Conservation (phyloP, 2,797 vertebrate species). For the Hoplostethus mediterraneus region DNA sequence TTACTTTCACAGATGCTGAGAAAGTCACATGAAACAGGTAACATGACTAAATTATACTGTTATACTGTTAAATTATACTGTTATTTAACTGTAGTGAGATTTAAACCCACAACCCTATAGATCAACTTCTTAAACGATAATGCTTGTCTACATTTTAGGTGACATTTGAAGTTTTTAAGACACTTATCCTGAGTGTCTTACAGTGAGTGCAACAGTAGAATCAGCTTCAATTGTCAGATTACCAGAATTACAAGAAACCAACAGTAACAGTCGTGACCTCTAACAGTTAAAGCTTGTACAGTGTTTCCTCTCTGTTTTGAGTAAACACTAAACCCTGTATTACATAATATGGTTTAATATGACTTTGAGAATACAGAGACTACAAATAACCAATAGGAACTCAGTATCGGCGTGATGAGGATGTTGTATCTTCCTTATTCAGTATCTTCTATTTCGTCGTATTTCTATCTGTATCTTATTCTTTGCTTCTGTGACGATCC, state of each 20-base stretch:
- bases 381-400: not conserved
- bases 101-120: too few relatives aligned
- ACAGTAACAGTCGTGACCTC: not conserved
- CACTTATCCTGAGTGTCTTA: too few relatives aligned
- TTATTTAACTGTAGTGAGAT: not conserved
- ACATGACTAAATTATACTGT: not conserved
- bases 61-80: not conserved
- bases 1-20: constrained; percentile 82
- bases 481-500: not conserved
- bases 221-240: too few relatives aligned
- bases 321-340: too few relatives aligned
- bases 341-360: not conserved
- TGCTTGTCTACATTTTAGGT: too few relatives aligned
- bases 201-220: too few relatives aligned
- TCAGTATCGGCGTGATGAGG: too few relatives aligned
- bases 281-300: not conserved
- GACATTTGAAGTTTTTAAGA: too few relatives aligned
- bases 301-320: not conserved
- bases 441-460: not conserved
- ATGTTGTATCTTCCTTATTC: too few relatives aligned
- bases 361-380: not conserved
- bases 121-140: too few relatives aligned
- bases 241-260: too few relatives aligned
- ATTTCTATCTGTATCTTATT: not conserved
- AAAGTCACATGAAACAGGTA: constrained; percentile 89